Evolutionary conservation across 2,113 vertebrate species (phyloP), one percentile per base, ranked within the genome.

Genomic region (Cygnus atratus): DNA sequence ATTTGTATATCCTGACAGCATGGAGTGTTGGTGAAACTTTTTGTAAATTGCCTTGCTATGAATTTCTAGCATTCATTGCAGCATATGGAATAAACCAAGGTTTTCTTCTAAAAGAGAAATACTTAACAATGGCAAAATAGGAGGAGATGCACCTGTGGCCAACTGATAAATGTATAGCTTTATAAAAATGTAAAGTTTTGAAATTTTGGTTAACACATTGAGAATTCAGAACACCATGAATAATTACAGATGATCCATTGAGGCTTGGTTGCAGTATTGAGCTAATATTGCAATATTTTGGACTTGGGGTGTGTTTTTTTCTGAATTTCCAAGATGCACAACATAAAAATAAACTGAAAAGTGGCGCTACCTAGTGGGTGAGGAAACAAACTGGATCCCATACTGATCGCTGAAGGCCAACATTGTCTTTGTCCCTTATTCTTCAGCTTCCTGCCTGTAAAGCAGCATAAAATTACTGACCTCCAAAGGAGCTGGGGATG

Each of bases 331-430:
- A 55, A 75, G 54, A 41, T n/a, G 21, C 46, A 21, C 33, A 89
- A 44, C 10, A 11, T 17, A 62, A 55, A 67, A 86, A 62, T 44
- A 46, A 86, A 57, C 21, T 72, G 41, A 44, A 67, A 85, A 73
- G 59, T 78, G 54, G 28, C 2, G 2, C 59, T 82, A 39, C 63
- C 50, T 66, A 59, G 62, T 43, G 84, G 67, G 25, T 84, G 39
- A 65, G 44, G 57, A 84, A 84, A 59, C 17, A 63, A 65, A 70
- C n/a, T 59, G 2, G 0, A 9, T 59, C 17, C 28, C 80, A 39
- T 79, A 4, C 41, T 20, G 21, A 26, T 29, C 0, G 0, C 61
- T 41, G 48, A 52, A 63, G 48, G 39, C 1, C 0, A 37, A 8
- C 0, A 0, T 6, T 18, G 16, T 20, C 29, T 74, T 91, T 57